Evolutionary conservation across 2,888 invertebrate genomes (phyloP), one percentile per base, ranked within the genome.

Genomic region (Acrobasis repandana): DNA sequence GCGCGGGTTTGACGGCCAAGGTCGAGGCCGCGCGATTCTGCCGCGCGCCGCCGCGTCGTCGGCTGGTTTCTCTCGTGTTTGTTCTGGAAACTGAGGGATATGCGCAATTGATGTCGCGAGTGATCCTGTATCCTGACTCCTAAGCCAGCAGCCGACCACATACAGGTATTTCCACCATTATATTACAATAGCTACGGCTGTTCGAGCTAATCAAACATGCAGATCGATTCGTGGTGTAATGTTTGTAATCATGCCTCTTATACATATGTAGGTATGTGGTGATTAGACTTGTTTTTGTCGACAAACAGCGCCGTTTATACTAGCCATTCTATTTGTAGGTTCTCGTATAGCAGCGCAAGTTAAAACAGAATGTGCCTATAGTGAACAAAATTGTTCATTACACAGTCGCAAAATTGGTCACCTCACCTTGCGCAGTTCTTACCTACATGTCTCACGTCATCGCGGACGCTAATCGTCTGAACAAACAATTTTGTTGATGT

Each of bases 1-100:
- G 91, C 91, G 92, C 91, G 83, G 75, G 84, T 91, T 91, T 92
- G 91, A 87, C 90, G 92, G 92, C 92, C 92, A 92, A 92, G 92
- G 92, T 91, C 91, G 91, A 91, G 90, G 92, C 83, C 87, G 85
- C 77, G 83, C 88, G 88, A 91, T 85, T 90, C 90, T 70, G 83
- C 89, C 88, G 90, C 90, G 89, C 89, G 85, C 90, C 88, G 89
- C 82, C 89, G 90, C 86, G 79, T 82, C 82, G 86, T 82, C 82
- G 86, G 85, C 83, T 79, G 82, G 90, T 86, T 79, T 81, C 77
- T 83, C 81, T 80, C 80, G 78, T 80, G 82, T 81, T 84, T 82
- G 79, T 82, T 83, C 79, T 84, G 78, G 77, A 82, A 85, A 82
- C 76, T 73, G 70, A 76, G 76, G 82, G 79, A 79, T 75, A 84